Evolutionary conservation across 2,888 invertebrate genomes (phyloP), one percentile per base, ranked within the genome.

Genomic region (Drosophila leonis): DNA sequence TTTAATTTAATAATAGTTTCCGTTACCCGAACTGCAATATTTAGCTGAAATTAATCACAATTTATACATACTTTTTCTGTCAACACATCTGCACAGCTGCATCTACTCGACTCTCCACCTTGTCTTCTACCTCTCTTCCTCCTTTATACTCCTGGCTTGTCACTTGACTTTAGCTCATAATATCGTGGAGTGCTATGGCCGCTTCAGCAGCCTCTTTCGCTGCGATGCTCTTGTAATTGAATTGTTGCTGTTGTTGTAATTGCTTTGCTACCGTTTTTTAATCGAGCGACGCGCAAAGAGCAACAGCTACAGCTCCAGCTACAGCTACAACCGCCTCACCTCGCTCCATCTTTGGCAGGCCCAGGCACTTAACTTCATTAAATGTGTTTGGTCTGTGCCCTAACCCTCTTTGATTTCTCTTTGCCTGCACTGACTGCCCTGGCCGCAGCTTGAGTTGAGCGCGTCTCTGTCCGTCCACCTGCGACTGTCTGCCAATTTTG

Each of bases 171-270:
- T 66, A 52, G 44, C 29, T 57, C 48, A 46, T 65, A 69, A 65
- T 78, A 74, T 77, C 52, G 10, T 4, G 74, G 27, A 75, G 75
- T 54, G 68, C 57, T 52, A 31, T 57, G 20, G 41, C 54, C 49
- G 64, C 71, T 57, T 48, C 64, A 35, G 41, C 61, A 54, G 62
- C 59, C 31, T 44, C 66, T 54, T 66, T 54, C 37, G 46, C 46
- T 49, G 66, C 41, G 73, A 51, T 65, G 72, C 60, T 63, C 60
- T 66, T 86, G 84, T 87, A 89, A 85, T 85, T 85, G 89, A 85
- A 89, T 85, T 89, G 89, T 85, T 85, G 84, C 82, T 85, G 89
- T 85, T 85, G 84, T 87, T 85, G 84, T 85, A 85, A 89, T 85
- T 89, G 84, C 87, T 89, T 76, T 89, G 89, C 84, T 85, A 85